Percentiles rank a stretch among this genome's conserved stretches.
These are phyloP conservation scores for Halocynthia roretzi DNA, from an alignment of 23 tunicate species.

Conservation along the genomic window DNA sequence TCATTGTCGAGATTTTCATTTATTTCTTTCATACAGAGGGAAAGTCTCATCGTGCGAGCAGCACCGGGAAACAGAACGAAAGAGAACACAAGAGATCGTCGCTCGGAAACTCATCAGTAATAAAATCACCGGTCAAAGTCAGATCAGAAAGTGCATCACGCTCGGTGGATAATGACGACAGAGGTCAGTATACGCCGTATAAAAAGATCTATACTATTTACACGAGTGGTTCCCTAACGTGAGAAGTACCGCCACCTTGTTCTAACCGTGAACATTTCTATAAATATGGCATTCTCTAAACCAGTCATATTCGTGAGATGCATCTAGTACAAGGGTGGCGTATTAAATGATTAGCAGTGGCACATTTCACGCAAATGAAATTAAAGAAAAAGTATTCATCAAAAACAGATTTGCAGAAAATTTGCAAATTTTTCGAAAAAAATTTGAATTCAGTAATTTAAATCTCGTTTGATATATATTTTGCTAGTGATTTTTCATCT, in stretches of 20 bases:
- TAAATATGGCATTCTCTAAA: too few species aligned
- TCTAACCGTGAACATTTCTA: too few species aligned
- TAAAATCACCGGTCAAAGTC: constrained; percentile 15
- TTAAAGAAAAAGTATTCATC: too few species aligned
- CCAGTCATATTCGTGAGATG: too few species aligned
- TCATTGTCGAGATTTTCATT: not conserved
- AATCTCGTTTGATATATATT: not conserved
- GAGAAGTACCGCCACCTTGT: not conserved
- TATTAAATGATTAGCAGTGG: too few species aligned
- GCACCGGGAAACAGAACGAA: not conserved
- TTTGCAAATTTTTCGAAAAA: too few species aligned
- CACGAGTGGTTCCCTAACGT: not conserved
- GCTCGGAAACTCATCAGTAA: constrained; percentile 13
- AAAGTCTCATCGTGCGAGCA: not conserved
- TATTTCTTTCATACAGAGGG: not conserved
- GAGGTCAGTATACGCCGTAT: not conserved
- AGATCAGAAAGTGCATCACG: constrained; percentile 4
- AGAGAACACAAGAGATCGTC: not conserved
- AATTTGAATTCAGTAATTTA: too few species aligned
- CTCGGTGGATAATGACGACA: constrained; percentile 10
- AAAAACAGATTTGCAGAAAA: too few species aligned
- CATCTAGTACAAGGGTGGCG: too few species aligned
- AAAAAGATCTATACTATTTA: not conserved
- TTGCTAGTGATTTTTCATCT: not conserved
- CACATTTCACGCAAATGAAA: too few species aligned